These are phyloP conservation scores for Tuberolachnus salignus DNA, from an alignment of 2,888 invertebrate species.

Conservation along the genomic window DNA sequence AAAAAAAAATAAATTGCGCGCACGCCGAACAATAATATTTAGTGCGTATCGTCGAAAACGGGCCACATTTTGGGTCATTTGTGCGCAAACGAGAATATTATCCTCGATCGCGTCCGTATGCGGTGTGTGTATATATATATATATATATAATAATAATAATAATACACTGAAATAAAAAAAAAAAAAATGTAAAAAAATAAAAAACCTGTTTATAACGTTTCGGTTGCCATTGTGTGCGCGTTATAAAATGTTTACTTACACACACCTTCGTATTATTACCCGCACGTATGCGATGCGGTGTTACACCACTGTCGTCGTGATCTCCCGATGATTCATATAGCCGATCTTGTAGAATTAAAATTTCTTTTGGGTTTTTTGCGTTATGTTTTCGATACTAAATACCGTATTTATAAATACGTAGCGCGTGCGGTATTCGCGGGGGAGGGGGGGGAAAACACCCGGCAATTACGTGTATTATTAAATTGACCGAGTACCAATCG, in stretches of 20 bases:
- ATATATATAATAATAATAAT: too few relatives aligned
- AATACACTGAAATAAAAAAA: too few relatives aligned
- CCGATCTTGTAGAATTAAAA: constrained; percentile 29
- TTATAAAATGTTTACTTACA: background rate
- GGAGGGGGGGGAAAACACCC: too few relatives aligned
- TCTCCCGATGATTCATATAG: constrained; percentile 7
- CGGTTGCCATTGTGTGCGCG: constrained; percentile 31
- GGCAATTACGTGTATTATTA: too few relatives aligned
- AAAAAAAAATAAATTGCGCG: background rate
- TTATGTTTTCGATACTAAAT: too few relatives aligned
- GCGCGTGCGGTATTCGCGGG: background rate
- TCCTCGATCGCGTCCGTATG: constrained; percentile 27
- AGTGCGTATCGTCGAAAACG: constrained; percentile 21
- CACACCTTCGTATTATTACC: constrained; percentile 2
- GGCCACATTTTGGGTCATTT: constrained; percentile 41
- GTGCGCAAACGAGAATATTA: constrained; percentile 38
- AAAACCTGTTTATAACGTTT: constrained; percentile 42
- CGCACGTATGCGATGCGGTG: background rate
- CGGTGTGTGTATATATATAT: too few relatives aligned
- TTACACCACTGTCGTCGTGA: constrained; percentile 18
- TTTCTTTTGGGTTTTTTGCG: background rate
- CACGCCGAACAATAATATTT: background rate
- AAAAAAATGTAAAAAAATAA: too few relatives aligned
- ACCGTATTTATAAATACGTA: too few relatives aligned
- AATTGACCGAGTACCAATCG: too few relatives aligned